phyloP scores from a whole-genome alignment of 2,797 vertebrate species.

The Pseudochirops cupreus region DNA sequence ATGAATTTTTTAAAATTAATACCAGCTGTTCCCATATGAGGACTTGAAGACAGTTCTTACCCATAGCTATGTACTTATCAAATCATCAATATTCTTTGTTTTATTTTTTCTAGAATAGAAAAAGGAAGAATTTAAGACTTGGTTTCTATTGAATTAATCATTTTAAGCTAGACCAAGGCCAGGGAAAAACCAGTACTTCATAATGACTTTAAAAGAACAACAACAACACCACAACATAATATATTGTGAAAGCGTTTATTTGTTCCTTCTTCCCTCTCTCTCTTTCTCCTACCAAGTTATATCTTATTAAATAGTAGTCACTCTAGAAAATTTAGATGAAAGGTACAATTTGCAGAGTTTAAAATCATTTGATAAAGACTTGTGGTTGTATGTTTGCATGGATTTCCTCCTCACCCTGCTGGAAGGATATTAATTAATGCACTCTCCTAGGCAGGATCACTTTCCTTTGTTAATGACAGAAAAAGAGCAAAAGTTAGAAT shows the following conservation, averaged over 20 bases:
- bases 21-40: not conserved
- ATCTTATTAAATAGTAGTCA: not conserved
- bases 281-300: not conserved
- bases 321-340: not conserved
- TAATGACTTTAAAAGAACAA: not conserved
- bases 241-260: not conserved
- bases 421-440: not conserved
- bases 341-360: not conserved
- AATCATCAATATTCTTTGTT: not conserved
- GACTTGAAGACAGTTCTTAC: constrained; percentile 6
- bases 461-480: not conserved
- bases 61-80: not conserved
- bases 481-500: not conserved
- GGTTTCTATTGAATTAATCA: not conserved
- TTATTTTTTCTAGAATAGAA: not conserved
- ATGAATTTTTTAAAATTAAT: not conserved
- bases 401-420: not conserved
- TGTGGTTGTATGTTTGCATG: not conserved
- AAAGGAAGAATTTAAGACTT: constrained; percentile 6
- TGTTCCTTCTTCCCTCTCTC: not conserved
- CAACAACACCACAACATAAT: no score
- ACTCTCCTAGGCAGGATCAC: not conserved
- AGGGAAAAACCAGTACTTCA: not conserved
- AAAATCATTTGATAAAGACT: not conserved
- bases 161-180: not conserved